These are phyloP conservation scores for Daktulosphaira vitifoliae DNA, from an alignment of 1,140 invertebrate genomes.

Conservation along the genomic window DNA sequence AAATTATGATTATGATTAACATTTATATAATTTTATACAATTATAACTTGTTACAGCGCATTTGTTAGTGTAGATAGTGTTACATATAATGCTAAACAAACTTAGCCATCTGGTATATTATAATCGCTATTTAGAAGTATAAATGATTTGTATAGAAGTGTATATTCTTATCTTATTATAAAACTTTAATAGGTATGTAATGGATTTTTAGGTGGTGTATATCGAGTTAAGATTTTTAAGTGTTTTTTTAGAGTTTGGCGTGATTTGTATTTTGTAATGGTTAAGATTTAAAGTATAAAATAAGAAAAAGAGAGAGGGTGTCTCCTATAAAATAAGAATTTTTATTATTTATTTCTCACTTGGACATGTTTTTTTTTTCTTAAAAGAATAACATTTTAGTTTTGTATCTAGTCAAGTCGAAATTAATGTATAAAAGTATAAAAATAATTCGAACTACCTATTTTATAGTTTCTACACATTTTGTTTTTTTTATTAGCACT, in stretches of 20 bases:
- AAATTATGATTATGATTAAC: not conserved
- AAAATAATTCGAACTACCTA: slow-evolving; percentile 3
- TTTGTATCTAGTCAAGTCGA: slow-evolving; percentile 26
- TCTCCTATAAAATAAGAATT: slow-evolving; percentile 23
- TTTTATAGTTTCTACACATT: slow-evolving; percentile 29
- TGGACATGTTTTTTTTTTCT: not conserved
- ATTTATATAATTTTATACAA: not conserved
- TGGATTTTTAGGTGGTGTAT: not conserved
- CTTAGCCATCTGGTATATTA: not conserved
- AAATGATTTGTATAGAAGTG: not conserved
- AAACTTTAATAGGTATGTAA: not conserved
- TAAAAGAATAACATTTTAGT: not conserved
- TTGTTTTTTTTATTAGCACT: slow-evolving; percentile 25
- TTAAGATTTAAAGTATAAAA: not conserved
- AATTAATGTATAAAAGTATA: not conserved
- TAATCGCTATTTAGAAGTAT: slow-evolving; percentile 13
- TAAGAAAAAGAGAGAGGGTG: not conserved
- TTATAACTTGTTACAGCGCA: slow-evolving; percentile 30
- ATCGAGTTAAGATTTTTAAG: not conserved
- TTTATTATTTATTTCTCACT: not conserved
- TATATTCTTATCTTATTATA: slow-evolving; percentile 5
- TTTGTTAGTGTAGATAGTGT: slow-evolving; percentile 32
- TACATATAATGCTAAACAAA: not conserved
- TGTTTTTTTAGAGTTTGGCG: slow-evolving; percentile 10
- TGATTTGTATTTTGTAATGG: slow-evolving; percentile 9